These are phyloP conservation scores for Sylvilagus bachmani DNA, from an alignment of 2,113 vertebrate genomes.

Conservation along the genomic window DNA sequence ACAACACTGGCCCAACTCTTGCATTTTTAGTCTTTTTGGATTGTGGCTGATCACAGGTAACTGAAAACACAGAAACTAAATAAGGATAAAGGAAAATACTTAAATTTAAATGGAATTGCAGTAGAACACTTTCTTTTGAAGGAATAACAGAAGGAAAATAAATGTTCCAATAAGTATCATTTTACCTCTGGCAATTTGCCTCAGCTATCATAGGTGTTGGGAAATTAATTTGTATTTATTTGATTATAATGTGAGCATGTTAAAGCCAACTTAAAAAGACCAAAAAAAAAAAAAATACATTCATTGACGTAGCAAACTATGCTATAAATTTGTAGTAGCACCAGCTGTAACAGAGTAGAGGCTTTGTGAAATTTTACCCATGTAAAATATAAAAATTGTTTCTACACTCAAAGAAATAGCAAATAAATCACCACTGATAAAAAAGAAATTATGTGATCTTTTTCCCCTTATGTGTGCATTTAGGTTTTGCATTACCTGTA, in stretches of 20 bases:
- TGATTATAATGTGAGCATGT: neutral
- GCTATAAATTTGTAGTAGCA: neutral
- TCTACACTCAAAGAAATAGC: neutral
- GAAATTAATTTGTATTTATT: constrained; percentile 17
- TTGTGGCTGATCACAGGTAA: neutral
- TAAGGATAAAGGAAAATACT: neutral
- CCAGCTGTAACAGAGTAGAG: neutral
- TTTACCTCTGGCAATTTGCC: neutral
- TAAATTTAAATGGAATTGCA: neutral
- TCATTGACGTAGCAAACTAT: neutral
- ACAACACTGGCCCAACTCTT: neutral
- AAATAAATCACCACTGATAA: neutral
- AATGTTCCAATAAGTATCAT: neutral
- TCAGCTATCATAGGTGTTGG: neutral
- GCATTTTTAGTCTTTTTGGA: neutral
- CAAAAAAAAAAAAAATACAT: neutral
- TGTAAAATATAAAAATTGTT: neutral
- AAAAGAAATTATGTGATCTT: neutral
- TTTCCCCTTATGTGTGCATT: neutral
- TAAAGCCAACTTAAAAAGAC: neutral
- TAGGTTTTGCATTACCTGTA: neutral
- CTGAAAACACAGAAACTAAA: neutral
- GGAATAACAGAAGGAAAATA: neutral
- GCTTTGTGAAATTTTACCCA: neutral
- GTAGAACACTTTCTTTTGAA: neutral